Evolutionary conservation across 2,797 vertebrate genomes (phyloP).

Genomic region (Gastrophryne carolinensis): DNA sequence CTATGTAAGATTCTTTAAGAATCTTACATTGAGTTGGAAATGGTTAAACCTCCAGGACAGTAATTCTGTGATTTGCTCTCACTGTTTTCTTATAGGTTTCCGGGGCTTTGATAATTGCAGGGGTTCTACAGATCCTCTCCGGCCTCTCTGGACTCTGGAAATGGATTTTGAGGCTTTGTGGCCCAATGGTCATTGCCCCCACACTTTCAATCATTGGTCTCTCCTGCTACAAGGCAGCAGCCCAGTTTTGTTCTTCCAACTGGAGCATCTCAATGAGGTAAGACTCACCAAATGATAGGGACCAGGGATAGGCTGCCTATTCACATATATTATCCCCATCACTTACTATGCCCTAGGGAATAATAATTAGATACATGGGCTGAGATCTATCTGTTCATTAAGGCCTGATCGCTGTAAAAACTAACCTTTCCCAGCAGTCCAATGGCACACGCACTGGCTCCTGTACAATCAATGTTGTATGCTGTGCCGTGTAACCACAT

Average conservation of each 20-base stretch:
- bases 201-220: constrained; percentile 77
- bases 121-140: constrained; percentile 69
- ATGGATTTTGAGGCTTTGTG: constrained; percentile 61
- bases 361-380: too few species aligned
- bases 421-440: too few species aligned
- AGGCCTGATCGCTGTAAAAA: too few species aligned
- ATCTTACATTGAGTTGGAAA: too few species aligned
- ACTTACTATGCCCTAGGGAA: too few species aligned
- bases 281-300: constrained; percentile 44
- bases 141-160: constrained; percentile 70
- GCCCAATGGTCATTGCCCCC: constrained; percentile 81
- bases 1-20: too few species aligned
- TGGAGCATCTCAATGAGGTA: constrained; percentile 79
- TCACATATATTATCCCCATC: neutral
- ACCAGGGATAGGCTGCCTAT: neutral
- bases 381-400: too few species aligned
- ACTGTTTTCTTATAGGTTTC: constrained; percentile 68
- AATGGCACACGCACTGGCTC: too few species aligned
- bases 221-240: constrained; percentile 76
- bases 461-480: too few species aligned
- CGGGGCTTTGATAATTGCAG: constrained; percentile 74
- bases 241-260: constrained; percentile 75
- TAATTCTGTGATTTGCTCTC: too few species aligned
- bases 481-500: too few species aligned
- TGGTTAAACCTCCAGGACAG: too few species aligned